Base-by-base conservation (phyloP, 2,888 invertebrate species). In the Caenorhabditis wallacei region DNA sequence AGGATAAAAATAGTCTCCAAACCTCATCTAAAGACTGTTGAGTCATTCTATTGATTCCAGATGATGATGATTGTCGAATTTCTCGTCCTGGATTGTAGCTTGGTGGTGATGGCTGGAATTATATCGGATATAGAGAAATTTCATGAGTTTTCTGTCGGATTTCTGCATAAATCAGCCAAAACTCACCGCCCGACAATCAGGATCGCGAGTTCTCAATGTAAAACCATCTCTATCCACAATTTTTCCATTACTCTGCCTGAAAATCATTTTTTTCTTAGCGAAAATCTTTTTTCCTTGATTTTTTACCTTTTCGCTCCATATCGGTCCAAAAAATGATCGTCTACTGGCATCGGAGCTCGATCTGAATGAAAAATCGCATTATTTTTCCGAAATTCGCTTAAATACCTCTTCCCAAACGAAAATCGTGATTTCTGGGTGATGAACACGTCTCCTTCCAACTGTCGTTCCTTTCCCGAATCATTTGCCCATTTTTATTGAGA, bases 231-330 rank as follows among this genome's bases (percentile, higher is more conserved):
- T 20, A 40, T 79, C 70, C 64, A 70, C 51, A n/a, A 79, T 18
- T 64, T 71, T 54, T 18, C 79, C 79, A 11, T 70, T 71, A n/a
- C 24, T 46, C 20, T 70, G 35, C n/a, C 75, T 75, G 66, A 0
- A 53, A 30, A n/a, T n/a, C n/a, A n/a, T n/a, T n/a, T n/a, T n/a
- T n/a, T n/a, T n/a, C n/a, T 30, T 30, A 30, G 30, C 4, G 30
- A 30, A 30, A 16, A 24, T 16, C 18, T 11, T 18, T 35, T 35
- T 18, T n/a, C n/a, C n/a, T n/a, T n/a, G n/a, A n/a, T n/a, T n/a
- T 57, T n/a, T n/a, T 20, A 75, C 75, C 69, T 43, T 70, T 79
- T 79, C 7, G 79, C 79, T 1, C 70, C 70, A 35, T 48, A 43
- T 54, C 70, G 43, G 3, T 8, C 48, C 3, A 79, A 51, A 64